Percentiles rank a stretch among this genome's conserved stretches.
These are phyloP conservation scores for Mixornis gularis DNA, from an alignment of 2,113 vertebrate genomes.

Conservation along the genomic window DNA sequence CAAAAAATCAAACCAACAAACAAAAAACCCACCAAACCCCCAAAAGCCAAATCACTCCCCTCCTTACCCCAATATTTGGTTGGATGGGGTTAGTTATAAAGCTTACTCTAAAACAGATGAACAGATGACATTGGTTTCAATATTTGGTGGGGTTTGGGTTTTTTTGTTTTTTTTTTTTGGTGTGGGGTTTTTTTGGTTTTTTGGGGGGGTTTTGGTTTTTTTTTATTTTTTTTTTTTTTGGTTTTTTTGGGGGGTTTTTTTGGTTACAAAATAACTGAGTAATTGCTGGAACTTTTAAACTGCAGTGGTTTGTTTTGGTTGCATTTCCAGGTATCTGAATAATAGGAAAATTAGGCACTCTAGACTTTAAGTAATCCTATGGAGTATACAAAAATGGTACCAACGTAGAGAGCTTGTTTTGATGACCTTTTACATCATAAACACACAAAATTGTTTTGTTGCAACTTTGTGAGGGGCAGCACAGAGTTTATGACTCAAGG, in stretches of 20 bases:
- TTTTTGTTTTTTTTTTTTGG: not conserved
- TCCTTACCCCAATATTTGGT: not conserved
- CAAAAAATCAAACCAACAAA: not conserved
- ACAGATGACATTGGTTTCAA: not conserved
- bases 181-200: too few species aligned
- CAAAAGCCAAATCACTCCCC: not conserved
- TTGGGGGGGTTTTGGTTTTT: fast-evolving
- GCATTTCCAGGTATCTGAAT: constrained; percentile 29
- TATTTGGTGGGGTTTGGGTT: fast-evolving
- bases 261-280: not conserved
- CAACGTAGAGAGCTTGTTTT: constrained; percentile 22
- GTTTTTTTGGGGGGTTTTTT: not conserved
- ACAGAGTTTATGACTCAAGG: not conserved
- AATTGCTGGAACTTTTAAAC: not conserved
- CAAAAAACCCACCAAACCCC: not conserved
- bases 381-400: constrained; percentile 9
- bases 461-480: not conserved
- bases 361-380: not conserved
- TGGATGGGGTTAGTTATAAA: not conserved
- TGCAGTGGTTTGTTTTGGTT: constrained; percentile 32
- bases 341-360: not conserved
- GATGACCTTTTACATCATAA: not conserved
- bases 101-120: not conserved
- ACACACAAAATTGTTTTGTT: not conserved
- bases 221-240: not conserved